These are phyloP conservation scores for Sylvia borin DNA, from an alignment of 2,797 vertebrate species.

Conservation along the genomic window DNA sequence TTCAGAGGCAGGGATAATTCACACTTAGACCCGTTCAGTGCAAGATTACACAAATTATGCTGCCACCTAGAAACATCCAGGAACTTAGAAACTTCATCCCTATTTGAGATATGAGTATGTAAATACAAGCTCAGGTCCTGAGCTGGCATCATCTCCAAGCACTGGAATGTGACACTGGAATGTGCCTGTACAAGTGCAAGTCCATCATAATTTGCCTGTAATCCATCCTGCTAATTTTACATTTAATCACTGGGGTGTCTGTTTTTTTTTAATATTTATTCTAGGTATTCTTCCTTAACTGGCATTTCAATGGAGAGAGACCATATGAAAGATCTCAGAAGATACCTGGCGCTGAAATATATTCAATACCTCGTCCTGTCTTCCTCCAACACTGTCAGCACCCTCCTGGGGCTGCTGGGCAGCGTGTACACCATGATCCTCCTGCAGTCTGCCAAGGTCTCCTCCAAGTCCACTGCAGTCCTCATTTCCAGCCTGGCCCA, in stretches of 20 bases:
- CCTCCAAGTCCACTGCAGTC: slow-evolving; percentile 80
- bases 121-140: not conserved
- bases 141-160: not conserved
- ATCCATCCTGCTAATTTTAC: not conserved
- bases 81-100: not conserved
- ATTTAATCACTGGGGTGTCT: not conserved
- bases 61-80: not conserved
- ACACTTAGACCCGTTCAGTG: not conserved
- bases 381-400: slow-evolving; percentile 47
- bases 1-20: not conserved
- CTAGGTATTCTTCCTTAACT: slow-evolving; percentile 9
- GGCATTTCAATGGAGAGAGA: slow-evolving; percentile 42
- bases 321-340: slow-evolving; percentile 74
- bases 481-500: slow-evolving; percentile 79
- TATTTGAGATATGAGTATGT: not conserved
- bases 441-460: slow-evolving; percentile 76
- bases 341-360: slow-evolving; percentile 82
- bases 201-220: not conserved
- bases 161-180: not conserved
- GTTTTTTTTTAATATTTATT: not conserved
- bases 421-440: slow-evolving; percentile 68
- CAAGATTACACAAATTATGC: not conserved
- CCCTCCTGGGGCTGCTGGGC: slow-evolving; percentile 73
- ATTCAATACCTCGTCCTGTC: slow-evolving; percentile 80
- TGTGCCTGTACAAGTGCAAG: not conserved